Evolutionary conservation across 2,797 vertebrate genomes (phyloP), one percentile per base, ranked within the genome.

Genomic region (Pempheris klunzingeri): DNA sequence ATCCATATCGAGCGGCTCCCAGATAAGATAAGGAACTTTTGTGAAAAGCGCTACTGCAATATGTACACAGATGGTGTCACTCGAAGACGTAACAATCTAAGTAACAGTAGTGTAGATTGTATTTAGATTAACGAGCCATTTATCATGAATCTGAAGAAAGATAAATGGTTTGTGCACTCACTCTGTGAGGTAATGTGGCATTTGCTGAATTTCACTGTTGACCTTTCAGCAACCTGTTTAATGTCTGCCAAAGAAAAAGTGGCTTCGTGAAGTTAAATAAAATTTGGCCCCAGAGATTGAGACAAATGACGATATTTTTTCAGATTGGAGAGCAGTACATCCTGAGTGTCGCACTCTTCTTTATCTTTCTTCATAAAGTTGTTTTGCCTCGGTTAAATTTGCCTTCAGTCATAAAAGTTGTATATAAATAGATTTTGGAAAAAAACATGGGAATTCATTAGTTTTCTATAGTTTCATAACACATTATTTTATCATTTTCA

Each of bases 51-150:
- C 50, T 6, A 5, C 80, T 86, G 83, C 83, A 74, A 62, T 86
- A 85, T 57, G 82, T 78, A 61, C 43, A 32, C 28, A 3, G 77
- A 59, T 47, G 64, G 49, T 75, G 69, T 86, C 71, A 77, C 50
- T 68, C 0, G 5, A 50, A 74, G 68, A 83, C 70, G 73, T 30
- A 80, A 61, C 74, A 54, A 74, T 82, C 71, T 57, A 80, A 84
- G 88, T 75, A 83, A 60, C 54, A 77, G 65, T 0, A 65, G 74
- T 11, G 61, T 22, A 34, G 76, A 20, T 72, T 84, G 65, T 69
- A 82, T 85, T 86, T 66, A 90, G 82, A 90, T 89, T 68, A 89
- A 88, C 38, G 57, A 82, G 57, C 44, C 68, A 57, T 86, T 80
- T 57, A 64, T 84, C 63, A 69, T 47, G 22, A 82, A 53, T 67